Evolutionary conservation across 2,113 vertebrate genomes (phyloP).

Genomic region (Salminus brasiliensis): DNA sequence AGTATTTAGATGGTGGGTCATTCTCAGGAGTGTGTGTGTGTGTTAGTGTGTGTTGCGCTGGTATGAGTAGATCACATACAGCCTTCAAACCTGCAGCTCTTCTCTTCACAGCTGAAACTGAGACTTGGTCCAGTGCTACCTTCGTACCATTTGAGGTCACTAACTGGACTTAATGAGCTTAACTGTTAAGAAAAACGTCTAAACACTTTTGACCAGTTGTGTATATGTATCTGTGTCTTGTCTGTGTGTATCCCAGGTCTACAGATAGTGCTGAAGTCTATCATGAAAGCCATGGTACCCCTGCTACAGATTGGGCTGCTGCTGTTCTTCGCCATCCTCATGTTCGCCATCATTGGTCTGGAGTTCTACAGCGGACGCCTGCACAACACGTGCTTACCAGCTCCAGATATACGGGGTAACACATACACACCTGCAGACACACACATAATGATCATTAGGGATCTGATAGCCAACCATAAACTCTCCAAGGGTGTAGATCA

Average conservation of each 20-base stretch:
- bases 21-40: too few species aligned
- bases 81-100: too few species aligned
- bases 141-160: too few species aligned
- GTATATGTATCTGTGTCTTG: constrained; percentile 2
- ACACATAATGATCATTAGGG: not conserved
- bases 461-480: too few species aligned
- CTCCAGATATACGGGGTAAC: constrained; percentile 22
- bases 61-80: too few species aligned
- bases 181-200: not conserved
- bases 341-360: constrained; percentile 98
- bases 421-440: constrained; percentile 36
- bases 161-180: too few species aligned
- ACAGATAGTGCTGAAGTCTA: constrained; percentile 97
- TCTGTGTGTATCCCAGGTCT: constrained; percentile 79
- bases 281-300: constrained; percentile 99
- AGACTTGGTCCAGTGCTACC: too few species aligned
- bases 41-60: too few species aligned
- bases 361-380: constrained; percentile 98
- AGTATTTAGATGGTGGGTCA: too few species aligned
- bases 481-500: too few species aligned
- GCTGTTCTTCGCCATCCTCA: constrained; percentile 97
- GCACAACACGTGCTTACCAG: constrained; percentile 86
- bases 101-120: too few species aligned
- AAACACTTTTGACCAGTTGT: not conserved
- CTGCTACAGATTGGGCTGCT: constrained; percentile 96